Evolutionary conservation across 2,888 invertebrate species (phyloP).

Genomic region (Prionchulus punctatus): DNA sequence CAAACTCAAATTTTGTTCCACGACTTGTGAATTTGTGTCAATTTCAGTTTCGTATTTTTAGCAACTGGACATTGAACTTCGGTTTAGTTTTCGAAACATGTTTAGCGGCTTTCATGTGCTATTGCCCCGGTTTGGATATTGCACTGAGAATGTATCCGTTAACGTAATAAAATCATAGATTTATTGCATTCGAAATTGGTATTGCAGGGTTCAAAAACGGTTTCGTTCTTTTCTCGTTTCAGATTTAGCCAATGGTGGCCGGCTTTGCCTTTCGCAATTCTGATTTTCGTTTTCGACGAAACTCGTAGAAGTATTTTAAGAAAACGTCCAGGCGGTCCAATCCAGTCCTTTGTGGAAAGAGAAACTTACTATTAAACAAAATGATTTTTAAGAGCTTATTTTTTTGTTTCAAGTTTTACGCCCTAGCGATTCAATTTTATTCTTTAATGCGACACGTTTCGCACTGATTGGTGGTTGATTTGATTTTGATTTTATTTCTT

Average conservation of each 20-base stretch:
- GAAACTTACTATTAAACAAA: slow-evolving; percentile 9
- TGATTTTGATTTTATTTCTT: no score
- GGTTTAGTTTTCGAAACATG: slow-evolving; percentile 14
- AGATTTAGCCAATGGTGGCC: slow-evolving; percentile 11
- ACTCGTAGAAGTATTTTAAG: slow-evolving; percentile 4
- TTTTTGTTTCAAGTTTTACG: no score
- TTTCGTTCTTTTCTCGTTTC: neutral
- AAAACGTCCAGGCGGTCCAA: slow-evolving; percentile 2
- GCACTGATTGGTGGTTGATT: no score
- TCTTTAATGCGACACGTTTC: no score
- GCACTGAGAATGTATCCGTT: slow-evolving; percentile 92
- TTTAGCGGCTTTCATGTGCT: slow-evolving; percentile 14
- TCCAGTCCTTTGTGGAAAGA: no score
- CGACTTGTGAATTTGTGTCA: neutral
- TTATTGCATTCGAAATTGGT: slow-evolving; percentile 7
- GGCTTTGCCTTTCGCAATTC: slow-evolving; percentile 15
- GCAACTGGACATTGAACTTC: slow-evolving; percentile 12
- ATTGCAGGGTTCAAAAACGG: neutral
- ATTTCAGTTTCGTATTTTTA: slow-evolving; percentile 2
- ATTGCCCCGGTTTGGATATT: slow-evolving; percentile 15
- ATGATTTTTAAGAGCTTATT: no score
- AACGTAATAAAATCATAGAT: slow-evolving; percentile 15
- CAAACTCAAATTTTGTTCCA: neutral
- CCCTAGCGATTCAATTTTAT: no score
- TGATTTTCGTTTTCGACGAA: slow-evolving; percentile 24